phyloP scores from a whole-genome alignment of 1,140 invertebrate species.

The Papilio machaon region DNA sequence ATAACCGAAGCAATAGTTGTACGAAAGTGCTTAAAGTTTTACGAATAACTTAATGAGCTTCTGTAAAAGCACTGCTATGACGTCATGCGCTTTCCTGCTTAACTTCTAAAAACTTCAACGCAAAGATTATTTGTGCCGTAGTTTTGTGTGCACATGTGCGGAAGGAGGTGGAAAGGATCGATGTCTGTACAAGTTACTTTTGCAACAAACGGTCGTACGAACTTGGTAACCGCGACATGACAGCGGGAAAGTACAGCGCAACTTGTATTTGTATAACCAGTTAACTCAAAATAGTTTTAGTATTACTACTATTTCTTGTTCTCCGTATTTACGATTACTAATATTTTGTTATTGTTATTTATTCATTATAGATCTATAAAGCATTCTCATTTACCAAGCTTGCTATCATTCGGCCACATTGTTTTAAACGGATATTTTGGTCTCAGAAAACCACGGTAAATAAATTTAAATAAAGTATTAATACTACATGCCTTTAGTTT shows the following conservation, averaged over 20 bases:
- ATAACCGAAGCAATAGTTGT: background rate
- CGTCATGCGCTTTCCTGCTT: background rate
- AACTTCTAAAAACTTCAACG: slow-evolving; percentile 12
- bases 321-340: background rate
- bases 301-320: background rate
- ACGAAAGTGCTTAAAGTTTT: background rate
- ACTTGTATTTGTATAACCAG: background rate
- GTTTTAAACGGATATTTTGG: too few species aligned
- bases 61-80: background rate
- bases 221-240: slow-evolving; percentile 9
- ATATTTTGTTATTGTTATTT: too few species aligned
- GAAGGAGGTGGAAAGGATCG: background rate
- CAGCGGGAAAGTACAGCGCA: background rate
- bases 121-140: background rate
- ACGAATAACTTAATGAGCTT: slow-evolving; percentile 1
- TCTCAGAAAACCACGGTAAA: too few species aligned
- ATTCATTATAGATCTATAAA: too few species aligned
- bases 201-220: background rate
- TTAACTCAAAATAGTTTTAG: background rate
- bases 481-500: background rate
- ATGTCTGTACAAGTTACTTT: background rate
- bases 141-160: background rate
- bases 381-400: too few species aligned
- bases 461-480: too few species aligned
- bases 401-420: too few species aligned